Conservation (phyloP, 2,888 invertebrate species). For the Ophioninae sp. region DNA sequence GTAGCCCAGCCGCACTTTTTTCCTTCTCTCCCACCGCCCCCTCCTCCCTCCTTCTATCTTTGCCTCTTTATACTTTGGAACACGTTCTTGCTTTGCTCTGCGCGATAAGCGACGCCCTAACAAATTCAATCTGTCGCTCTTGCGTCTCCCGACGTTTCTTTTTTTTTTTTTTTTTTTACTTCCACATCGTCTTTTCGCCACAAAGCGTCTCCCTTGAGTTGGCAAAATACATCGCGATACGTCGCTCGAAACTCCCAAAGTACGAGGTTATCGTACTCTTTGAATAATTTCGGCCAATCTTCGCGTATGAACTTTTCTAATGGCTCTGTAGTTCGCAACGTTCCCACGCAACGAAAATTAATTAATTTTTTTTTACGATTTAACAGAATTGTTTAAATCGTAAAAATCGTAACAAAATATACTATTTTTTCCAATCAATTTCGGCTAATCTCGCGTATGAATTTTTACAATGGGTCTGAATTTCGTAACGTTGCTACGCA, state of each 20-base stretch:
- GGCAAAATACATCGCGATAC: conserved; percentile 26
- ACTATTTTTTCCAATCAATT: no score
- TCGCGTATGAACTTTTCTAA: no score
- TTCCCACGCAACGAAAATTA: no score
- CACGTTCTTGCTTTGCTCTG: conserved; percentile 60
- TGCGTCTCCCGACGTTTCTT: conserved; percentile 20
- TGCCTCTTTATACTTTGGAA: conserved; percentile 52
- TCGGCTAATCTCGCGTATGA: no score
- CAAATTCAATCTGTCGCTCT: conserved; percentile 63
- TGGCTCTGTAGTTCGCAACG: no score
- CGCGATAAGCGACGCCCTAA: conserved; percentile 62
- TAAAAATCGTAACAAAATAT: no score
- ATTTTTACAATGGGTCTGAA: no score
- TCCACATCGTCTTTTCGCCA: conserved; percentile 29
- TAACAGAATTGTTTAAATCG: no score
- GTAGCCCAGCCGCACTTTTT: conserved; percentile 15
- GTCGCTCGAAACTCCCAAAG: no score
- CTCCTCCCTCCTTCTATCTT: conserved; percentile 42
- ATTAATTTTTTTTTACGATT: no score
- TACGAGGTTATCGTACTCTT: neutral
- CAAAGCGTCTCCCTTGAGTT: conserved; percentile 11
- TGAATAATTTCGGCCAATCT: neutral
- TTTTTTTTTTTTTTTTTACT: no score
- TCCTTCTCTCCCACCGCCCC: conserved; percentile 8
- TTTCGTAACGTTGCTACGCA: no score